phyloP scores from a whole-genome alignment of 2,797 vertebrate genomes.

The Acanthiza pusilla region DNA sequence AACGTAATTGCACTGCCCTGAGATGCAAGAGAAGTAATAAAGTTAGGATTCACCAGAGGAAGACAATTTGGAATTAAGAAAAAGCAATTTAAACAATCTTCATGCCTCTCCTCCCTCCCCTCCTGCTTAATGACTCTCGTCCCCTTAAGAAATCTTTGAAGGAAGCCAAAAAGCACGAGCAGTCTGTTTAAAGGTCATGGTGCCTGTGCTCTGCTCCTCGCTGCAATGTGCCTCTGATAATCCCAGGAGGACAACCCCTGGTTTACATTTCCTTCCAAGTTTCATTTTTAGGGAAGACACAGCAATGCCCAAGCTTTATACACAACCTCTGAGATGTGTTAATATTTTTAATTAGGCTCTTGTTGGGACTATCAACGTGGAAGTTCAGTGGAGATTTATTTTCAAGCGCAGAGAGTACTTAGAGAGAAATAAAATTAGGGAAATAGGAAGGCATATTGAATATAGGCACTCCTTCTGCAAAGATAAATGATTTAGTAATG shows the following conservation, averaged over 20 bases:
- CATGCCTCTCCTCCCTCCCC: not conserved
- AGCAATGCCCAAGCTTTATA: not conserved
- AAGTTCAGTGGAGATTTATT: slow-evolving; percentile 39
- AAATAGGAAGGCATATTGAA: slow-evolving; percentile 33
- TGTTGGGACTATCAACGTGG: not conserved
- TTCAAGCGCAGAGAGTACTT: slow-evolving; percentile 10
- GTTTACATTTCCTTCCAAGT: not conserved
- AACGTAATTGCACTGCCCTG: not conserved
- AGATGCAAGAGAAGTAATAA: slow-evolving; percentile 10
- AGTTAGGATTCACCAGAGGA: slow-evolving; percentile 3
- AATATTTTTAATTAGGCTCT: slow-evolving; percentile 29
- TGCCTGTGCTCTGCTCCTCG: not conserved
- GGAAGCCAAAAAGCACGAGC: not conserved
- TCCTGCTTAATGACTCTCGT: not conserved
- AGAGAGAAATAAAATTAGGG: slow-evolving; percentile 63
- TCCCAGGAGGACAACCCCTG: not conserved
- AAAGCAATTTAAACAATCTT: slow-evolving; percentile 2
- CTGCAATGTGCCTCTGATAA: not conserved
- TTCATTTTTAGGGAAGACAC: not conserved
- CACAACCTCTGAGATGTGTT: slow-evolving; percentile 26
- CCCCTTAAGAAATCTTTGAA: slow-evolving; percentile 13
- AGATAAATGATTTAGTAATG: slow-evolving; percentile 76
- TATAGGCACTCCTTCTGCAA: slow-evolving; percentile 60
- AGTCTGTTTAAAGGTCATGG: slow-evolving; percentile 42
- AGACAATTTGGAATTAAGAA: slow-evolving; percentile 35